Evolutionary conservation across 2,113 vertebrate species (phyloP), one percentile per base, ranked within the genome.

Genomic region (Ictalurus furcatus): DNA sequence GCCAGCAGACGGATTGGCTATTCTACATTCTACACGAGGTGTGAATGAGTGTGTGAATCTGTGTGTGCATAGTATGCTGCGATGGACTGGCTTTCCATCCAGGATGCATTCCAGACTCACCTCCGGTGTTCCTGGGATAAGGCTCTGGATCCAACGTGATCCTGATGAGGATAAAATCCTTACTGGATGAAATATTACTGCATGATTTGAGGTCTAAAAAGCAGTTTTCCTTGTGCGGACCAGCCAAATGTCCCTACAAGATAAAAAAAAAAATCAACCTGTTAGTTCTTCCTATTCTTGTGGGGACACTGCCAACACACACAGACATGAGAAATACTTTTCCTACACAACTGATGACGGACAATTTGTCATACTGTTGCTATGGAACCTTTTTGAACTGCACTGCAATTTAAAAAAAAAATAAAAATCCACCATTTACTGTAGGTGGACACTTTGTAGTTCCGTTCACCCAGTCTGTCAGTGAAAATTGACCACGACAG

Each of bases 261-360:
- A 9, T 48, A 5, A 73, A 34, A 40, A 63, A 25, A 63, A 59
- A 59, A 19, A 11, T 12, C n/a, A 48, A 48, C 44, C 63, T 67
- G 34, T 16, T 4, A 37, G 16, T 12, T 78, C 40, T 78, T 78
- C 14, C 23, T 78, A 25, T 78, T 9, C 25, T 78, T 44, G 40
- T 52, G 25, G 21, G 21, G 44, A 78, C 74, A 28, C 19, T 30
- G 14, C 79, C 79, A 81, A 58, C n/a, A 82, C 79, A 81, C 52
- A 82, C 54, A 82, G n/a, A 59, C 79, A 82, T 56, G 44, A 52
- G 11, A 56, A 56, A n/a, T 52, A 63, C n/a, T 82, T 82, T 58
- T 6, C 44, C 48, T 52, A 48, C 44, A n/a, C 25, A 79, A 79
- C 12, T n/a, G 56, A 58, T 58, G 56, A 58, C 56, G 0, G 56